A percentile compares a stretch with the other conserved stretches of the same genome.
Conservation (phyloP, 2,113 vertebrate genomes). For the Melanocharis versteri region DNA sequence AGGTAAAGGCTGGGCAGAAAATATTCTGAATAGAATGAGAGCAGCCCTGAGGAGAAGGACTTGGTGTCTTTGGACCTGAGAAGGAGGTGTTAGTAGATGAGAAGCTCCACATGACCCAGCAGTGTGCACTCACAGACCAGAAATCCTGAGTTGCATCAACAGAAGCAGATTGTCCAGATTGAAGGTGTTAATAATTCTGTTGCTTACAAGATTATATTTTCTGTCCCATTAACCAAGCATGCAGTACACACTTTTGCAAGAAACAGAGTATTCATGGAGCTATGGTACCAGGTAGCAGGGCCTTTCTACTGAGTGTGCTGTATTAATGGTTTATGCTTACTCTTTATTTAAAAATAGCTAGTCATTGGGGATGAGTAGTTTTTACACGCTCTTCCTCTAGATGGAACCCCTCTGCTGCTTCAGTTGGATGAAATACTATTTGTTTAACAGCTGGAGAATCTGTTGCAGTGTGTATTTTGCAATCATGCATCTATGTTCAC, state of each 20-base stretch:
- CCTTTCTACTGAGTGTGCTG: neutral
- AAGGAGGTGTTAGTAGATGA: neutral
- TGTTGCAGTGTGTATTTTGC: neutral
- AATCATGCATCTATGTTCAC: neutral
- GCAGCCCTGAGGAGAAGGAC: neutral
- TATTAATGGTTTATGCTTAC: neutral
- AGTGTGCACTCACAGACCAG: neutral
- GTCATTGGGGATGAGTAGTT: neutral
- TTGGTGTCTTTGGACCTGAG: neutral
- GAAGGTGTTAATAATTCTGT: neutral
- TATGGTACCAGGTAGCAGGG: neutral
- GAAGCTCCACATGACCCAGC: neutral
- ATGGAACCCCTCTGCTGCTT: slow-evolving; percentile 52
- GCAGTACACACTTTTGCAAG: neutral
- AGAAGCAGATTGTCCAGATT: neutral
- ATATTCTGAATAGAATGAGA: neutral
- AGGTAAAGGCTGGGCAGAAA: neutral
- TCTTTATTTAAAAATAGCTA: neutral
- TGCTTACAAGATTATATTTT: neutral
- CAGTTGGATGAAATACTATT: neutral
- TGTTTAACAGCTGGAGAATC: neutral
- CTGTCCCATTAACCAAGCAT: neutral
- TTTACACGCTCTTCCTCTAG: slow-evolving; percentile 46
- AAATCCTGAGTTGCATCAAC: neutral
- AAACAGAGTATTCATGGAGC: neutral